Evolutionary conservation across 2,888 invertebrate species (phyloP), one percentile per base, ranked within the genome.

Genomic region (Trypoxylon attenuatum): DNA sequence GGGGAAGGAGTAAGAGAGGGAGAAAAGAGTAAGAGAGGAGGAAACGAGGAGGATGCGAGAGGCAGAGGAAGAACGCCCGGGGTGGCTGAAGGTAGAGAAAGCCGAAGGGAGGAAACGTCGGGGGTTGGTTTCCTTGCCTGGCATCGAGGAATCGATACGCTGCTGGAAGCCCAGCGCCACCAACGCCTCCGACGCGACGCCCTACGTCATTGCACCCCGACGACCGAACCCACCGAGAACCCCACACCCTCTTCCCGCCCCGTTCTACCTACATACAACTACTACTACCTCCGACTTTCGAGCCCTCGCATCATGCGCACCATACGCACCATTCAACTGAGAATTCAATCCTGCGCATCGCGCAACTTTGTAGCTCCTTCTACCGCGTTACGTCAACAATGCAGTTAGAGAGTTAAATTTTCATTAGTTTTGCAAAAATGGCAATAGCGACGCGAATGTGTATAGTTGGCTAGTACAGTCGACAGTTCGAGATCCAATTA

Each of bases 121-220:
- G 73, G 77, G 80, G 71, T 71, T 74, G 80, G 76, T 80, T 81
- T 79, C 79, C 80, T 81, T 79, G 78, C 79, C 73, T 71, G 71
- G 78, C 76, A 79, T 78, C 74, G 82, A 82, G 83, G 84, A 86
- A 85, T 84, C 85, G 85, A 85, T 84, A 85, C 84, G 84, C 81
- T 77, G 77, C 78, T 81, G 81, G 82, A 77, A 84, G 80, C 80
- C 78, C 83, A 84, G 81, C 85, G 82, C 84, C 83, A 83, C 83
- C 83, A 83, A 80, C 82, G 83, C 81, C 83, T 83, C 82, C 81
- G 77, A 74, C 83, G 80, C 81, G 77, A 74, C 83, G 80, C 78
- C 71, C 82, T 82, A 84, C 83, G 84, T 84, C 85, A 84, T 84
- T 82, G 82, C 82, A 82, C 76, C 82, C 82, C 77, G 71, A 79